These are phyloP conservation scores for Platyscapa corneri DNA, from an alignment of 1,140 invertebrate species.

Conservation along the genomic window DNA sequence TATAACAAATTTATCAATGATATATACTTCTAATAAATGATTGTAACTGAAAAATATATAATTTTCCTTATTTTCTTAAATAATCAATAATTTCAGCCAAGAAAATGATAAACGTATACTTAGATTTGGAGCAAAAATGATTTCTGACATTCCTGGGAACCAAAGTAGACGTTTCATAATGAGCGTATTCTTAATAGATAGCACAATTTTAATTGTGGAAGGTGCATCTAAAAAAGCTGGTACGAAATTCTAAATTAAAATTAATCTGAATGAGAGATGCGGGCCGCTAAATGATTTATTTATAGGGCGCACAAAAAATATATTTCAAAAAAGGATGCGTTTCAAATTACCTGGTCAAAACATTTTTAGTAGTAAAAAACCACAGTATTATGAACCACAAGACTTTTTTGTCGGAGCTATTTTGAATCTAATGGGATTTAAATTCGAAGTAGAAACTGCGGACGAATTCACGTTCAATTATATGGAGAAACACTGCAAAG, in stretches of 20 bases:
- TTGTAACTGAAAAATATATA: background rate
- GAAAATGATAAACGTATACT: conserved; percentile 86
- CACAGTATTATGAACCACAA: conserved; percentile 82
- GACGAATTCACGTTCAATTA: conserved; percentile 91
- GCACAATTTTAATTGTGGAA: conserved; percentile 89
- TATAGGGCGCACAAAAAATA: conserved; percentile 78
- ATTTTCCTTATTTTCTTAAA: background rate
- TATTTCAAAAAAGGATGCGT: conserved; percentile 79
- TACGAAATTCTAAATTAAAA: conserved; percentile 52
- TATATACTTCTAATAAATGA: background rate
- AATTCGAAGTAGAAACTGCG: conserved; percentile 85
- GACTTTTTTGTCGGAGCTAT: conserved; percentile 89
- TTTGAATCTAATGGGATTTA: conserved; percentile 84
- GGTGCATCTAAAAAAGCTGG: conserved; percentile 84
- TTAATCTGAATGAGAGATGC: background rate
- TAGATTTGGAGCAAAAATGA: conserved; percentile 84
- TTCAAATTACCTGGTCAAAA: conserved; percentile 85
- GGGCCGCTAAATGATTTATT: background rate
- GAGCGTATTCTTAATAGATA: conserved; percentile 87
- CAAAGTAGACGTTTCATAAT: conserved; percentile 85
- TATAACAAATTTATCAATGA: too few species aligned
- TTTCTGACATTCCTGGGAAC: conserved; percentile 82
- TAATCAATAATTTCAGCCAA: conserved; percentile 70
- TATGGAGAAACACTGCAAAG: conserved; percentile 86
- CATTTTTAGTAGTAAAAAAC: conserved; percentile 80